Evolutionary conservation across 2,113 vertebrate genomes (phyloP), one percentile per base, ranked within the genome.

Genomic region (Heterotilapia buettikoferi): DNA sequence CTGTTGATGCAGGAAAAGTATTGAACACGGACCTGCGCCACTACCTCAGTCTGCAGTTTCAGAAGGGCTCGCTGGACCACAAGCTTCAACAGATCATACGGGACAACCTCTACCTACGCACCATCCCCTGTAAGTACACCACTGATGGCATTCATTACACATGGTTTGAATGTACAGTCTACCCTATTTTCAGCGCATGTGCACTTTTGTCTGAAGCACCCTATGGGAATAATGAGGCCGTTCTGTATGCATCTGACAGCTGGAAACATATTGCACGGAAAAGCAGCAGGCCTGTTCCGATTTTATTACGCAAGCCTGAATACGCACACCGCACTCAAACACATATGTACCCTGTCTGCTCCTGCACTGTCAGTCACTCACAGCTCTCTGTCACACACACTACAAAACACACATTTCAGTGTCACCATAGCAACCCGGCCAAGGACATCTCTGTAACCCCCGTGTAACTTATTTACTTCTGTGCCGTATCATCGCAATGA

Each of bases 51-150:
- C 97, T 99, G 92, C 98, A 99, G 96, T 99, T 99, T 95, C 98
- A 99, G 96, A 99, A 99, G 94, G 98, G 98, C 94, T 99, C 98
- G 0, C 94, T 98, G 95, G 99, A 99, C 95, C 99, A 99, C 95
- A 99, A 99, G 93, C 97, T 99, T 5, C 99, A 99, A 93, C 99
- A 99, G 96, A 97, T 98, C 89, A 99, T 99, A 94, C 97, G 99
- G 94, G 99, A 99, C 96, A 99, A 99, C 95, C 98, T 99, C 88
- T 99, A 99, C 95, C 94, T 99, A 90, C 97, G 98, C 96, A 99
- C 99, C 90, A 99, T 99, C 92, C 99, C 99, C 90, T 99, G 99
- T 99, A 96, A 98, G 98, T 98, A 71, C 80, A 14, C 9, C 11
- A 1, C 26, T 81, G 43, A 45, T 9, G 5, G 29, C 45, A 33